phyloP scores from a whole-genome alignment of 2,113 vertebrate genomes.

The Thoracochromis brauschi region DNA sequence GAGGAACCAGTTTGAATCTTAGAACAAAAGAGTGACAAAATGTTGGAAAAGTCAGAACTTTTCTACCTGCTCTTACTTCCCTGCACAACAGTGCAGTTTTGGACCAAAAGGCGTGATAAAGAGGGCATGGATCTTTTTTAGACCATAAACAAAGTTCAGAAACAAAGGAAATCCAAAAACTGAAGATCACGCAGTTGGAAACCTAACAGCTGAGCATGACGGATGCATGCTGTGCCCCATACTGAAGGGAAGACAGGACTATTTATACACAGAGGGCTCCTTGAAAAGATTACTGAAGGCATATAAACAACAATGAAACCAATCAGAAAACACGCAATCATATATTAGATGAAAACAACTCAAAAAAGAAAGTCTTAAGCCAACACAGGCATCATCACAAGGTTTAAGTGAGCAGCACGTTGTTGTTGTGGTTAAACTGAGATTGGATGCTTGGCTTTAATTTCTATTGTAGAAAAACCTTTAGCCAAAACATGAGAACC shows the following conservation, averaged over 20 bases:
- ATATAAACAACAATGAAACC: background rate
- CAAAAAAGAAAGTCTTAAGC: background rate
- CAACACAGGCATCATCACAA: background rate
- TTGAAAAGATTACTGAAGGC: background rate
- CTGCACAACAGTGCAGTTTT: background rate
- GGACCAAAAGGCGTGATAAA: background rate
- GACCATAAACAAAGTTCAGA: background rate
- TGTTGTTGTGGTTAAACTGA: background rate
- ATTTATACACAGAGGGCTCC: background rate
- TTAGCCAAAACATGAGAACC: background rate
- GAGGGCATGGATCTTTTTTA: background rate
- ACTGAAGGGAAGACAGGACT: background rate
- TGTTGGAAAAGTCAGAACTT: background rate
- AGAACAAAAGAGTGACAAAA: background rate
- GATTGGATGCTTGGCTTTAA: accelerated
- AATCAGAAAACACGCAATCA: background rate
- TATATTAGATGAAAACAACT: background rate
- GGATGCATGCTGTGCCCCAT: background rate
- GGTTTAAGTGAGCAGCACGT: background rate
- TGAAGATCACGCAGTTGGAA: background rate
- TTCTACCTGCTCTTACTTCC: background rate
- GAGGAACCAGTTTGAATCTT: accelerated
- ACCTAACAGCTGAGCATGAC: background rate
- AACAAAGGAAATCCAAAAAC: background rate
- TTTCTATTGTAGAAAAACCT: background rate